phyloP scores from a whole-genome alignment of 2,113 vertebrate species.

The Solenodon paradoxus region DNA sequence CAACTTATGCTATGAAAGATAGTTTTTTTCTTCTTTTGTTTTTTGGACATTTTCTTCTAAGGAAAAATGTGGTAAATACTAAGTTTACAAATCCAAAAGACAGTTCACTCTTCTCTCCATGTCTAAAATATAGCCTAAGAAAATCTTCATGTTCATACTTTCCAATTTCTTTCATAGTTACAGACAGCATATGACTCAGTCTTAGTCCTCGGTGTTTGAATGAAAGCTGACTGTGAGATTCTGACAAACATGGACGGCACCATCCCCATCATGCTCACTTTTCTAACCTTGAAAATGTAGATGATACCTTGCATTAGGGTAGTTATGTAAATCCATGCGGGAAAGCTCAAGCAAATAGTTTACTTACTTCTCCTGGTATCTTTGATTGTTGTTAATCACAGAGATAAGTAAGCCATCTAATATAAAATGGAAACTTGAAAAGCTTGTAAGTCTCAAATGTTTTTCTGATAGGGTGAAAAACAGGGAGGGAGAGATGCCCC shows the following conservation, averaged over 20 bases:
- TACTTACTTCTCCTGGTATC: background rate
- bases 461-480: background rate
- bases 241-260: background rate
- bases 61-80: background rate
- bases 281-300: background rate
- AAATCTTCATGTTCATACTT: background rate
- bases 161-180: background rate
- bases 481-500: background rate
- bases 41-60: background rate
- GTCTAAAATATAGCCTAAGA: background rate
- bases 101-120: background rate
- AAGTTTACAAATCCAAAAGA: background rate
- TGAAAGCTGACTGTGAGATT: background rate
- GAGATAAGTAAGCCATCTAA: background rate
- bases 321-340: background rate
- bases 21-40: background rate
- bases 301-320: background rate
- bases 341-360: background rate
- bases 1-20: background rate
- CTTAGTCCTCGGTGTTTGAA: background rate
- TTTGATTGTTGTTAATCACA: background rate
- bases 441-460: background rate
- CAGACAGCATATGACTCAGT: background rate
- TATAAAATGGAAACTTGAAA: background rate
- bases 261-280: background rate